Evolutionary conservation across 1,140 invertebrate species (phyloP).

Genomic region (Bombus terrestris): DNA sequence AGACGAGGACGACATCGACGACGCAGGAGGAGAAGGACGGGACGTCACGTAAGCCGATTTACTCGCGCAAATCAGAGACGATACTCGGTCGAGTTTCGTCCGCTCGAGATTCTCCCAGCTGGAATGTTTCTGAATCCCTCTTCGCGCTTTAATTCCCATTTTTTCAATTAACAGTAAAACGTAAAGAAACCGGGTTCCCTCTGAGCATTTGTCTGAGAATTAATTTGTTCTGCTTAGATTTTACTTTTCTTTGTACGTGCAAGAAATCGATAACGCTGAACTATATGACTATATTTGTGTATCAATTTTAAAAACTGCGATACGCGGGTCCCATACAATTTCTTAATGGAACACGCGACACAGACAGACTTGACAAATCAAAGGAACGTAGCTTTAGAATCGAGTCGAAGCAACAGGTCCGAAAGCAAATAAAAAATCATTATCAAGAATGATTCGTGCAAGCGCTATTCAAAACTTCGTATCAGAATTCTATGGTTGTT

Average conservation of each 20-base stretch:
- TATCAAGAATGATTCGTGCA: background rate
- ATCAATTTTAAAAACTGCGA: too few species aligned
- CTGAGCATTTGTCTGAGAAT: too few species aligned
- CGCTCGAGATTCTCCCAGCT: background rate
- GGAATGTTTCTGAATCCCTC: background rate
- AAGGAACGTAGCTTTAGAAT: background rate
- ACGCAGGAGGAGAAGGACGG: background rate
- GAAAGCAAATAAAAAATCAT: background rate
- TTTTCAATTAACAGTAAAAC: background rate
- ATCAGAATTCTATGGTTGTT: too few species aligned
- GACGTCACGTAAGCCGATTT: slow-evolving; percentile 62
- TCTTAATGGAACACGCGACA: background rate
- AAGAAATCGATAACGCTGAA: too few species aligned
- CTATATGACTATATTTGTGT: too few species aligned
- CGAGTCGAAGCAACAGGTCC: slow-evolving; percentile 38
- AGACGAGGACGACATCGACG: slow-evolving; percentile 21
- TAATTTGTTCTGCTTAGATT: too few species aligned
- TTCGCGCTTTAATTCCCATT: background rate
- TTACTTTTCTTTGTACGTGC: too few species aligned
- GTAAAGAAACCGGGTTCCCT: background rate
- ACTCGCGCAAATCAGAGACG: slow-evolving; percentile 58
- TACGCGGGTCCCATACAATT: too few species aligned
- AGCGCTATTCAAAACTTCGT: background rate
- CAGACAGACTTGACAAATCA: too few species aligned
- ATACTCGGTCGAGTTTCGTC: background rate